These are phyloP conservation scores for Augochlora pura DNA, from an alignment of 1,140 invertebrate genomes.

Conservation along the genomic window DNA sequence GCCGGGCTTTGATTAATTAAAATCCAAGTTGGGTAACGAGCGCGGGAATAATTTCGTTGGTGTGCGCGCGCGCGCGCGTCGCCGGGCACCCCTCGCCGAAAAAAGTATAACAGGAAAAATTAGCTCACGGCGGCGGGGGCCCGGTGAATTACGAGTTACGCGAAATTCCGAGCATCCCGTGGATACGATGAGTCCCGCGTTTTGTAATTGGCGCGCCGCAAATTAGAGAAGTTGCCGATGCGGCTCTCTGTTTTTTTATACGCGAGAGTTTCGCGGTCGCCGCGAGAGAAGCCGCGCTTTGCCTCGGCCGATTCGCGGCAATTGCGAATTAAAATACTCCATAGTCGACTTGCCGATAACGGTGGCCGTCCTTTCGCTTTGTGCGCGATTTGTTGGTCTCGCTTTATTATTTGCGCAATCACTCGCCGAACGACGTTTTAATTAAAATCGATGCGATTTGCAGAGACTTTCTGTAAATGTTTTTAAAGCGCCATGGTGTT, in stretches of 20 bases:
- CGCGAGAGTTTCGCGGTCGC: too few relatives aligned
- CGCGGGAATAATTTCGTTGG: not conserved
- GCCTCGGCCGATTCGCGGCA: too few relatives aligned
- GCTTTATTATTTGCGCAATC: too few relatives aligned
- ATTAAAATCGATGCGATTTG: too few relatives aligned
- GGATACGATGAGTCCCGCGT: not conserved
- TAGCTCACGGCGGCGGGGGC: not conserved
- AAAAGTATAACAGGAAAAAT: not conserved
- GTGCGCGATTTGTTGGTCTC: not conserved
- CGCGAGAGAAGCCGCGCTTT: not conserved
- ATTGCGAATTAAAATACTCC: not conserved
- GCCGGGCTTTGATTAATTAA: slow-evolving; percentile 21
- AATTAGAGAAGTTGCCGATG: slow-evolving; percentile 19
- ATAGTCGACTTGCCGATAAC: not conserved
- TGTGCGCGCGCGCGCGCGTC: not conserved
- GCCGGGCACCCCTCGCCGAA: too few relatives aligned
- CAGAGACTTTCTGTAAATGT: too few relatives aligned
- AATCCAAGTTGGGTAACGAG: slow-evolving; percentile 1
- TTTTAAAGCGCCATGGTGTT: too few relatives aligned
- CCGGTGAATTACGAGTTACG: not conserved
- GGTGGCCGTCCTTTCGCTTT: not conserved
- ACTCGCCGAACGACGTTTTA: too few relatives aligned
- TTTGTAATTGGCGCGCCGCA: slow-evolving; percentile 7
- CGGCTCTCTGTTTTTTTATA: not conserved
- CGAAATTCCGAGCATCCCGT: not conserved